Evolutionary conservation across 1,140 invertebrate species (phyloP), one percentile per base, ranked within the genome.

Genomic region (Cotesia vestalis): DNA sequence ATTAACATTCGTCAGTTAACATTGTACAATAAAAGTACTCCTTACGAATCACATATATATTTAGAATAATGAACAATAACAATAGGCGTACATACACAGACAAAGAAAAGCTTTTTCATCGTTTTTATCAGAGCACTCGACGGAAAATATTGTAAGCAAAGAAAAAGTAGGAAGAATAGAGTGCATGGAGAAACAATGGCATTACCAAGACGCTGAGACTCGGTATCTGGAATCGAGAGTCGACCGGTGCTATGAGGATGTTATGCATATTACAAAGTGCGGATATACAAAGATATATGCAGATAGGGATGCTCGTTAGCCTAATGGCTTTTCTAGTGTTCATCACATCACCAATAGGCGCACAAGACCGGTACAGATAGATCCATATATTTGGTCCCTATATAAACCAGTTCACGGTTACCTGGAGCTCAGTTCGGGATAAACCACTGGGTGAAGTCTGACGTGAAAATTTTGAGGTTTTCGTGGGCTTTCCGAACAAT

Each of bases 231-330:
- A 38, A 63, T 34, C 34, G 9, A 63, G 61, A 63, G 61, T 63
- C 34, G 61, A 63, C 61, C 14, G 27, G 27, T 27, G 27, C 27
- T 38, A 36, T 14, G 14, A 35, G 14, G 35, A 36, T 57, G 61
- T 12, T 35, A 63, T 63, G 11, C 11, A 46, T 27, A 46, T 27
- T 27, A 27, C 27, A 27, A 27, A 27, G 27, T 27, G 27, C 27
- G 1, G 27, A 27, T 52, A 34, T 60, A 63, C 9, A 27, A 20
- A 66, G 61, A 71, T 36, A 66, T 17, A 35, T 66, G 17, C 17
- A 17, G 59, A 60, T 71, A 40, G 46, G 59, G 62, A 66, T n/a
- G 52, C 51, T 71, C 69, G 69, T 71, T 71, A 71, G 61, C 4
- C 51, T 71, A 66, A 71, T 71, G 62, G 69, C 62, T 71, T 55